Evolutionary conservation across 1,140 invertebrate species (phyloP).

Genomic region (Lithobius niger): DNA sequence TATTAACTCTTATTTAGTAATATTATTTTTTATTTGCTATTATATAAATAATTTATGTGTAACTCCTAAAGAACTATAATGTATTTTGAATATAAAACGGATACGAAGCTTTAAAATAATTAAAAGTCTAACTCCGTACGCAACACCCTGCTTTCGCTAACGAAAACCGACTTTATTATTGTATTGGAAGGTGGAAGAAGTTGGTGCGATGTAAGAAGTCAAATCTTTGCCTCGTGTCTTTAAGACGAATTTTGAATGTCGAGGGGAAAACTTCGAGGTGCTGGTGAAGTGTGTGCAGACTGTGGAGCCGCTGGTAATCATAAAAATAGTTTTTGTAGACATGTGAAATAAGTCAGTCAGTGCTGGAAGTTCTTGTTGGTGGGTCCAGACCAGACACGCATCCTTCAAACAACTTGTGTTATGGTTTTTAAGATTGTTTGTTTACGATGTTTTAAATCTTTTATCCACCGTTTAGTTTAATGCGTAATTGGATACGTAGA

Average conservation of each 20-base stretch:
- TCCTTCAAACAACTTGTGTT: background rate
- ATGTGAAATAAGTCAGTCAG: background rate
- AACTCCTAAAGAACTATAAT: too few species aligned
- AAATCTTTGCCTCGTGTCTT: background rate
- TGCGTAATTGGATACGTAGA: background rate
- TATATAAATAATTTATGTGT: too few species aligned
- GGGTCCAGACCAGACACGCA: background rate
- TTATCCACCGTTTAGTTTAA: background rate
- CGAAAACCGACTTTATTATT: background rate
- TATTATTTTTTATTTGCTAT: too few species aligned
- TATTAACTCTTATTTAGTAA: too few species aligned
- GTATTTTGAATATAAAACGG: background rate
- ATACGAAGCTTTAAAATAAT: background rate
- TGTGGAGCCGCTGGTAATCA: slow-evolving; percentile 58
- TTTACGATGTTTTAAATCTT: background rate
- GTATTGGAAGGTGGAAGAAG: background rate
- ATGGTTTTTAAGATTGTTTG: background rate
- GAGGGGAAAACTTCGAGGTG: slow-evolving; percentile 55
- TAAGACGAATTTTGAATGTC: slow-evolving; percentile 43
- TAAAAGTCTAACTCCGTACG: background rate
- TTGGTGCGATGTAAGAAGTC: background rate
- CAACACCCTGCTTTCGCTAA: background rate
- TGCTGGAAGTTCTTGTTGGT: background rate
- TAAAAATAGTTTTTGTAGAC: background rate
- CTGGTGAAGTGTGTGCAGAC: slow-evolving; percentile 63